Conservation (phyloP, 2,797 vertebrate genomes). For the Parauchenoglanis punctatus region DNA sequence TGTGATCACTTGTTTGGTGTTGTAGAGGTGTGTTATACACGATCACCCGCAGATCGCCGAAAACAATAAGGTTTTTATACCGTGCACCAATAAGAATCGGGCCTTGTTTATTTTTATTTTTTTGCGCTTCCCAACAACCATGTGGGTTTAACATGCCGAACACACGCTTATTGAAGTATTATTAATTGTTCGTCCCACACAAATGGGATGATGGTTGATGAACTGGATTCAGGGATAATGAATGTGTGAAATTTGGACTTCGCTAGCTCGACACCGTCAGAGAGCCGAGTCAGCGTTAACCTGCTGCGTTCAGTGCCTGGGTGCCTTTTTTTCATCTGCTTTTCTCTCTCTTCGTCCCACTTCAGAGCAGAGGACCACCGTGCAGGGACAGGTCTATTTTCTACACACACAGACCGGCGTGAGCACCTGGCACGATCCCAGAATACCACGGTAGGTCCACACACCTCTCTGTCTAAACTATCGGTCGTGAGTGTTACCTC, state of each 20-base stretch:
- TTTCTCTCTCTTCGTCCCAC: conserved; percentile 18
- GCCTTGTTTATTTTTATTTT: background rate
- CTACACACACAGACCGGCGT: conserved; percentile 97
- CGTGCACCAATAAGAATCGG: background rate
- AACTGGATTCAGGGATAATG: background rate
- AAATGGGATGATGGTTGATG: background rate
- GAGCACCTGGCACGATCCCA: conserved; percentile 96
- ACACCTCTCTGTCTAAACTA: background rate
- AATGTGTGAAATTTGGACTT: background rate
- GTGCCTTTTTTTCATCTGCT: background rate
- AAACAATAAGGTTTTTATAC: background rate
- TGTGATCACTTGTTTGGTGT: background rate
- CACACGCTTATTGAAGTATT: background rate
- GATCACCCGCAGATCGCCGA: background rate
- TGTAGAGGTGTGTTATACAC: background rate
- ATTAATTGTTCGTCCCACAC: background rate
- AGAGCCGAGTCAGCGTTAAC: background rate
- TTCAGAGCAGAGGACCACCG: conserved; percentile 93
- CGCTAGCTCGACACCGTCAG: background rate
- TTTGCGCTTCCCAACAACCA: background rate
- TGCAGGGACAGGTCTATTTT: conserved; percentile 97
- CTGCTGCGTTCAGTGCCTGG: background rate
- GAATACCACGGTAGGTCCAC: conserved; percentile 87
- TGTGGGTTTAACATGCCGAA: background rate
- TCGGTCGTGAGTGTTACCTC: conserved; percentile 2